Percentiles rank a stretch among this genome's conserved stretches.
Conservation (phyloP, 2,113 vertebrate species). For the Carassius carassius region DNA sequence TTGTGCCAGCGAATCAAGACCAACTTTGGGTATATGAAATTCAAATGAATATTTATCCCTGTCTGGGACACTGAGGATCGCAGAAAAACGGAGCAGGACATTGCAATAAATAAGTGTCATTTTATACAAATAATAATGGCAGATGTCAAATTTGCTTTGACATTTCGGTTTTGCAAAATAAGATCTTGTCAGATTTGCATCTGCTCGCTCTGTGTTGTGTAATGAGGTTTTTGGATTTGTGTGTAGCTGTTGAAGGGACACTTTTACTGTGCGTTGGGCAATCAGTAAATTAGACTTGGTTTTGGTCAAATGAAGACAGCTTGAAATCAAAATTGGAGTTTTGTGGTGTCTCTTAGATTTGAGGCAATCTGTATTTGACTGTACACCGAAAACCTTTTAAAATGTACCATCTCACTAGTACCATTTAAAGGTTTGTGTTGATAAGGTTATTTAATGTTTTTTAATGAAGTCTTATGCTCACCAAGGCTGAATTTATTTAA, state of each 20-base stretch:
- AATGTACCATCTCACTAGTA: not conserved
- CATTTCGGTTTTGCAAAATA: slow-evolving; percentile 42
- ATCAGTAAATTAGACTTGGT: not conserved
- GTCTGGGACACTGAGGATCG: slow-evolving; percentile 10
- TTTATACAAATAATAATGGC: slow-evolving; percentile 44
- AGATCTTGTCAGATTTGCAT: slow-evolving; percentile 39
- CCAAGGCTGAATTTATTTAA: not conserved
- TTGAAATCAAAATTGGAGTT: not conserved
- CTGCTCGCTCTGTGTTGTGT: slow-evolving; percentile 23
- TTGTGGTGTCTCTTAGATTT: not conserved
- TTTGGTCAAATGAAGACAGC: not conserved
- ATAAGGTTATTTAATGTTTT: not conserved
- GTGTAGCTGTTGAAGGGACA: not conserved
- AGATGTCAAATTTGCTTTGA: slow-evolving; percentile 50
- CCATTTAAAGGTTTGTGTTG: not conserved
- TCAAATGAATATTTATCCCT: slow-evolving; percentile 32
- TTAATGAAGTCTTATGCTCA: not conserved
- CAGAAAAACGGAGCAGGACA: slow-evolving; percentile 28
- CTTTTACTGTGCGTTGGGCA: not conserved
- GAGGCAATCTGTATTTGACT: not conserved
- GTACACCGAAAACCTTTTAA: not conserved
- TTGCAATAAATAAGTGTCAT: slow-evolving; percentile 47
- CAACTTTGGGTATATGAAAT: slow-evolving; percentile 44
- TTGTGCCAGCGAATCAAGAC: slow-evolving; percentile 44
- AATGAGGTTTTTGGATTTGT: slow-evolving; percentile 32